Percentiles rank a stretch among this genome's conserved stretches.
Evolutionary conservation across 2,888 invertebrate species (phyloP).

Genomic region (Celastrina argiolus): DNA sequence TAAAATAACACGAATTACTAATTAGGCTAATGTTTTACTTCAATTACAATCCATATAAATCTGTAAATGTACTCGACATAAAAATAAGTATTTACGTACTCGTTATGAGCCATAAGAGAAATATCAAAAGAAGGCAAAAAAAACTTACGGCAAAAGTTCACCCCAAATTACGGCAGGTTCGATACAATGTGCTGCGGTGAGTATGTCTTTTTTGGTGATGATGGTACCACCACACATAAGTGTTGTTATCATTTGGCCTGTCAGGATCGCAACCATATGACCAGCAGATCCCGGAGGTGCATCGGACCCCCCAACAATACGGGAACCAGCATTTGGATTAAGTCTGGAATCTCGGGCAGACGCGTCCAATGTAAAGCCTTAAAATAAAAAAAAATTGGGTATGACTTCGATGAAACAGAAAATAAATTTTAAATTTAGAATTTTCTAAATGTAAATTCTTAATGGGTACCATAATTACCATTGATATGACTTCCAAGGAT

Average conservation of each 20-base stretch:
- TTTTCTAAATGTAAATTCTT: background rate
- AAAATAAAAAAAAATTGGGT: constrained; percentile 14
- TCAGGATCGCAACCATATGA: constrained; percentile 42
- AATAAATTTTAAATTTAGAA: background rate
- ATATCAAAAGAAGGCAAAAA: background rate
- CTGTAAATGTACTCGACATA: no score
- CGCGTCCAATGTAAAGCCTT: constrained; percentile 26
- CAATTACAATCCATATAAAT: no score
- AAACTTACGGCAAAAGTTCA: constrained; percentile 33
- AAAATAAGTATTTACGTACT: no score
- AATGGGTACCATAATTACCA: background rate
- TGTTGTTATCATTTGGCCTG: constrained; percentile 32
- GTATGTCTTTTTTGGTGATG: constrained; percentile 33
- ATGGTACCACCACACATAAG: constrained; percentile 39
- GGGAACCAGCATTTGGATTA: constrained; percentile 21
- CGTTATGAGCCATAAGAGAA: background rate
- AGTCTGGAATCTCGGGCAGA: background rate
- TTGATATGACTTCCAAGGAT: constrained; percentile 5
- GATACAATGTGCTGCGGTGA: constrained; percentile 49
- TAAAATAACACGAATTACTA: no score
- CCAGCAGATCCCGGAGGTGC: constrained; percentile 38
- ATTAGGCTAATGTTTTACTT: no score
- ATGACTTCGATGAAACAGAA: background rate
- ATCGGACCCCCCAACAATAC: constrained; percentile 41
- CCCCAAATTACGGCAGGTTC: constrained; percentile 33